Evolutionary conservation across 2,113 vertebrate genomes (phyloP).

Genomic region (Tragelaphus scriptus): DNA sequence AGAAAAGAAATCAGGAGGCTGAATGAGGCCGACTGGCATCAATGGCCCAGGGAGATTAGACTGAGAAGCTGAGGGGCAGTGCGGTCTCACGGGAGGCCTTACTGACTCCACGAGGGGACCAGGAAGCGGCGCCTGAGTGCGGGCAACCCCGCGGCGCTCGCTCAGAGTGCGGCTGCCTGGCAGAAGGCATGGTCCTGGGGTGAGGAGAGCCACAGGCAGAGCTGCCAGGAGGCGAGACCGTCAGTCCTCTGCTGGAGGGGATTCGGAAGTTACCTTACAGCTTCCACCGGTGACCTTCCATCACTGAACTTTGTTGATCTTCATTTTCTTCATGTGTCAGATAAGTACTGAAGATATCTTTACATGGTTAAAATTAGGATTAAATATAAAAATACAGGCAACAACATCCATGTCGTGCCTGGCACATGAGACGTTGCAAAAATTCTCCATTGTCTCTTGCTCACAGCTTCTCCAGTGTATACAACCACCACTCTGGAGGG

Average conservation of each 20-base stretch:
- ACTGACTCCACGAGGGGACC: not conserved
- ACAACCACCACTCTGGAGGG: too few species aligned
- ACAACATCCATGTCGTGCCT: not conserved
- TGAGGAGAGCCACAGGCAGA: not conserved
- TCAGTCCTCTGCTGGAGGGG: not conserved
- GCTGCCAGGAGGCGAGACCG: not conserved
- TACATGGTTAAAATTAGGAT: not conserved
- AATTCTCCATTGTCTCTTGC: not conserved
- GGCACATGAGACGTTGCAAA: not conserved
- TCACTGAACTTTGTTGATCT: not conserved
- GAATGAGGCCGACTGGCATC: not conserved
- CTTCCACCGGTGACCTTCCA: not conserved
- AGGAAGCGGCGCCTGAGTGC: not conserved
- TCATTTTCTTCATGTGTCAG: not conserved
- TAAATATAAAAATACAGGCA: not conserved
- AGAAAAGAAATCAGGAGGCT: not conserved
- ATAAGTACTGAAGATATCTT: not conserved
- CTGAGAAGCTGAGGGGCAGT: not conserved
- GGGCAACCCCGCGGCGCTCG: fast-evolving
- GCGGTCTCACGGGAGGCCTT: not conserved
- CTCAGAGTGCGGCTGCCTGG: not conserved
- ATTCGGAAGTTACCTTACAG: not conserved
- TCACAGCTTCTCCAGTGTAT: not conserved
- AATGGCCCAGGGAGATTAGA: not conserved
- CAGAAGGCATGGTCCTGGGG: not conserved